phyloP scores from a whole-genome alignment of 2,888 invertebrate species.

The Pogonocherus hispidulus region DNA sequence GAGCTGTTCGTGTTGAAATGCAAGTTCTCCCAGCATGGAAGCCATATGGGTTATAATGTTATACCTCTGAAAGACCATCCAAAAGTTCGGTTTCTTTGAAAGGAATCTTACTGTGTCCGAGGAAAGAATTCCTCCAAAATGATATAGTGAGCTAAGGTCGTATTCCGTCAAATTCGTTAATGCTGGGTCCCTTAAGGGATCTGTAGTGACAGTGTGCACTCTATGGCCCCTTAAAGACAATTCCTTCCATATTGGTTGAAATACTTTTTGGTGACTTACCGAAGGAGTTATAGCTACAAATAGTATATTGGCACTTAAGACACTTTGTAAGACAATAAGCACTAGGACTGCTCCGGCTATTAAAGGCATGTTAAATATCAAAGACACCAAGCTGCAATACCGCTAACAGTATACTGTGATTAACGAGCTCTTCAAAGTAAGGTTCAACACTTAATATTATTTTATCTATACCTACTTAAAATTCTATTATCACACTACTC shows the following conservation, averaged over 20 bases:
- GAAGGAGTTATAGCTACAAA: slow-evolving; percentile 43
- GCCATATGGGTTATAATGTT: slow-evolving; percentile 35
- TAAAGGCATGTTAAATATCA: too few relatives aligned
- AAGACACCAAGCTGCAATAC: too few relatives aligned
- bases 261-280: slow-evolving; percentile 49
- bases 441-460: too few relatives aligned
- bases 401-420: too few relatives aligned
- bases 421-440: too few relatives aligned
- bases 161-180: slow-evolving; percentile 47
- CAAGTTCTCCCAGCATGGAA: slow-evolving; percentile 35
- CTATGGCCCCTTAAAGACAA: slow-evolving; percentile 48
- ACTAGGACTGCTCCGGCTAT: too few relatives aligned
- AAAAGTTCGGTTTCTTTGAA: slow-evolving; percentile 42
- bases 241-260: slow-evolving; percentile 49
- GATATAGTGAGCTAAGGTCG: slow-evolving; percentile 40
- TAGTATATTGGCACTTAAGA: slow-evolving; percentile 42
- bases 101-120: slow-evolving; percentile 11
- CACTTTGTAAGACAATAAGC: too few relatives aligned
- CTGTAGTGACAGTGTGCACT: slow-evolving; percentile 47
- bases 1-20: slow-evolving; percentile 39
- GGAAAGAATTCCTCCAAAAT: slow-evolving; percentile 11
- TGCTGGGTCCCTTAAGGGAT: slow-evolving; percentile 41
- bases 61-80: slow-evolving; percentile 47
- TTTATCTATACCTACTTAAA: too few relatives aligned
- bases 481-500: too few relatives aligned